A percentile compares a stretch with the other conserved stretches of the same genome.
phyloP scores from a whole-genome alignment of 2,888 invertebrate genomes.

The Eurois occulta region DNA sequence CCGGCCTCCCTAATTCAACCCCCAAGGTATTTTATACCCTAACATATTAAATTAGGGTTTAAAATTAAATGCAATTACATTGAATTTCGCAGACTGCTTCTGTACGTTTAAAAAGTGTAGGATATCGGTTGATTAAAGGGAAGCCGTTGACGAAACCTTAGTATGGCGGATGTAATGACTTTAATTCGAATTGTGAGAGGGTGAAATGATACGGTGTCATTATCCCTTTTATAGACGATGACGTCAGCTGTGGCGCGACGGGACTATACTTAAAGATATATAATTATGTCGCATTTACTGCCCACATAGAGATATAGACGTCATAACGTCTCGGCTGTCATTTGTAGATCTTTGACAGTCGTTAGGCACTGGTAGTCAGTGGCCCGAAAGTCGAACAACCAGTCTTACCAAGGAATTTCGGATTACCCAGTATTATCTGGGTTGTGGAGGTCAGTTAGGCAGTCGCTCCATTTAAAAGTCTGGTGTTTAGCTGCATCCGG shows the following conservation, averaged over 20 bases:
- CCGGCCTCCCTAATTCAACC: conserved; percentile 66
- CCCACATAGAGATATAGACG: neutral
- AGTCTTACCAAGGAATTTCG: neutral
- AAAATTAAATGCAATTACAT: conserved; percentile 63
- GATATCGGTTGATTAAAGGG: conserved; percentile 85
- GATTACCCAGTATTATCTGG: neutral
- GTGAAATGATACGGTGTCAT: conserved; percentile 38
- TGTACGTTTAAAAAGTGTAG: conserved; percentile 76
- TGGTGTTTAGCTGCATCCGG: neutral
- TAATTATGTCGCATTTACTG: neutral
- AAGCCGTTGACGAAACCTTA: conserved; percentile 84
- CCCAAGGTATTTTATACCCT: conserved; percentile 69
- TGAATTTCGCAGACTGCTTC: conserved; percentile 54
- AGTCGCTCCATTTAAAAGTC: too few relatives aligned
- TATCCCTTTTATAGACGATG: conserved; percentile 32
- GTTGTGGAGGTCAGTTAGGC: neutral
- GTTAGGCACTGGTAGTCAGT: neutral
- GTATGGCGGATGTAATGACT: conserved; percentile 74
- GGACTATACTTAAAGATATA: neutral
- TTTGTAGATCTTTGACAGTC: neutral
- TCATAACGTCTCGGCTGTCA: neutral
- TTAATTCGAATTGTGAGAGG: conserved; percentile 66
- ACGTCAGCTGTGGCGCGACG: conserved; percentile 29
- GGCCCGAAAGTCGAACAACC: neutral
- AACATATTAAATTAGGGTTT: conserved; percentile 70